Percentiles rank a stretch among this genome's conserved stretches.
These are phyloP conservation scores for Arctopsyche grandis DNA, from an alignment of 1,140 invertebrate species.

Conservation along the genomic window DNA sequence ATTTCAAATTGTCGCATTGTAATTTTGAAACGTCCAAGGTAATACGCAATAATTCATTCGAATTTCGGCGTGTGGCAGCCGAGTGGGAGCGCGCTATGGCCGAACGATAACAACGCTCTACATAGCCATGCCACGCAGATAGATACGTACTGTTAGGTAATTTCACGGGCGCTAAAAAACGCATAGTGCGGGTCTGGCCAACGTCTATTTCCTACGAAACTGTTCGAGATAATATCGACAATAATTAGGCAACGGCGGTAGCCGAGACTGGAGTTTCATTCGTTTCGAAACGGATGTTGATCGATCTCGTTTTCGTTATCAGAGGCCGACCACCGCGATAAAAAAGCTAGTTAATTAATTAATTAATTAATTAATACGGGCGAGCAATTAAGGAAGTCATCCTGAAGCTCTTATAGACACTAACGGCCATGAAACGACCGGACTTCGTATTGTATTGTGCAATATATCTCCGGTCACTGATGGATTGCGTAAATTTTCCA, in stretches of 20 bases:
- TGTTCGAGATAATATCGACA: constrained; percentile 21
- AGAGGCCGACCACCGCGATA: not conserved
- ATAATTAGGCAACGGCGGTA: constrained; percentile 33
- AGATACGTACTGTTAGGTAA: not conserved
- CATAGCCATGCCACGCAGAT: not conserved
- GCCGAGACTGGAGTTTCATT: not conserved
- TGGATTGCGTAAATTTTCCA: too few relatives aligned
- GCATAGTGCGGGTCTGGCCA: not conserved
- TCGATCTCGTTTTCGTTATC: constrained; percentile 24
- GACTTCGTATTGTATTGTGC: too few relatives aligned
- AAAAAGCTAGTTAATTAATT: constrained; percentile 31
- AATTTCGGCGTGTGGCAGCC: not conserved
- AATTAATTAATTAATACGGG: constrained; percentile 21
- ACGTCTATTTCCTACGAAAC: constrained; percentile 31
- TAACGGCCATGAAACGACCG: too few relatives aligned
- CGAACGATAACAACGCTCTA: not conserved
- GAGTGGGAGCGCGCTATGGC: not conserved
- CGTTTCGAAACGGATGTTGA: constrained; percentile 19
- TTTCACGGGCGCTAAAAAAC: constrained; percentile 17
- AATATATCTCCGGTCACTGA: too few relatives aligned
- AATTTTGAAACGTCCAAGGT: too few relatives aligned
- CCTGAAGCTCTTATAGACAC: too few relatives aligned
- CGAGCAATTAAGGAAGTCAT: not conserved
- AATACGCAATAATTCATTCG: not conserved
- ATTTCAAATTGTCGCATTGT: too few relatives aligned